Percentiles rank a stretch among this genome's conserved stretches.
Conservation (phyloP, 2,113 vertebrate species). For the Arenaria interpres region DNA sequence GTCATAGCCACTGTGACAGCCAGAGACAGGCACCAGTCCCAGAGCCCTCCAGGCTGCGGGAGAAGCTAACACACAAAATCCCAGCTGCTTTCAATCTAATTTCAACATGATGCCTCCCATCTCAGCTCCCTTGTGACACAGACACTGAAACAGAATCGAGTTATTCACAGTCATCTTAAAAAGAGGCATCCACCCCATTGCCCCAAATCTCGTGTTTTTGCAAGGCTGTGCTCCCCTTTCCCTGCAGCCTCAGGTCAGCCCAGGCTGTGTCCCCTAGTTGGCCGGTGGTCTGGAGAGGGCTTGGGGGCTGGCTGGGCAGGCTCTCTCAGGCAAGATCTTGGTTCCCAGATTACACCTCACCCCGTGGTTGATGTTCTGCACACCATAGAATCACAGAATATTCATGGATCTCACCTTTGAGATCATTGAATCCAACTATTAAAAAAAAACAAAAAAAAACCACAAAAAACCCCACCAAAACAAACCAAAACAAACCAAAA, state of each 20-base stretch:
- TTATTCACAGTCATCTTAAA: not conserved
- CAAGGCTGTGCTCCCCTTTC: not conserved
- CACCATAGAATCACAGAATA: too few relatives aligned
- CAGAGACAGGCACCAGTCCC: not conserved
- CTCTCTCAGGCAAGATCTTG: not conserved
- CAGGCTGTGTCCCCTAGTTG: not conserved
- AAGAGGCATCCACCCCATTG: not conserved
- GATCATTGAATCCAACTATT: too few relatives aligned
- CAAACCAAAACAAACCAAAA: too few relatives aligned
- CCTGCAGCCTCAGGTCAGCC: not conserved
- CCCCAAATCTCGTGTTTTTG: not conserved
- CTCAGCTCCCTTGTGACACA: not conserved
- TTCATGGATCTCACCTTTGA: too few relatives aligned
- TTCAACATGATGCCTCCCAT: not conserved
- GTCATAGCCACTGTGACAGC: not conserved
- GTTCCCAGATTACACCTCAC: accelerated
- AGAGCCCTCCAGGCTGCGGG: not conserved
- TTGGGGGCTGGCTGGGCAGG: not conserved
- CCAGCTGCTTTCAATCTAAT: not conserved
- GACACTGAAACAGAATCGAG: not conserved
- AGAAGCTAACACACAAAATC: not conserved
- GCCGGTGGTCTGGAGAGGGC: accelerated
- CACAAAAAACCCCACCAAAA: too few relatives aligned
- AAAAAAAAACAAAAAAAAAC: too few relatives aligned
- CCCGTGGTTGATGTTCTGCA: accelerated